Conservation (phyloP, 2,113 vertebrate species). For the zebrafish (Danio rerio) region DNA sequence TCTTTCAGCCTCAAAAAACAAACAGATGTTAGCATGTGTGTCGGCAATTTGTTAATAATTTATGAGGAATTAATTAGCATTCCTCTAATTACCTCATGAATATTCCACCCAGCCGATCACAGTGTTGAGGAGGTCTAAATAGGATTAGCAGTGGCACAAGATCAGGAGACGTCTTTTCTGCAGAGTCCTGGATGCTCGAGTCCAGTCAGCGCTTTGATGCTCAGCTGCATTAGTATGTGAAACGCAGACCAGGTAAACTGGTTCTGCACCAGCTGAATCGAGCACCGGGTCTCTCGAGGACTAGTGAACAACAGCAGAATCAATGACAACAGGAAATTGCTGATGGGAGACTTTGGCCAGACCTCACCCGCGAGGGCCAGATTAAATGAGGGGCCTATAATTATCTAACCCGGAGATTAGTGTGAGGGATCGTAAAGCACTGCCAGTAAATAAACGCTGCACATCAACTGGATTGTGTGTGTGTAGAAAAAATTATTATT, state of each 20-base stretch:
- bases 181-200: not conserved
- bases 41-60: slow-evolving; percentile 54
- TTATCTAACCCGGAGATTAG: slow-evolving; percentile 28
- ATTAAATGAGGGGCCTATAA: slow-evolving; percentile 23
- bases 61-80: slow-evolving; percentile 53
- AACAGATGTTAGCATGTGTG: slow-evolving; percentile 39
- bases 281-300: slow-evolving; percentile 23
- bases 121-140: slow-evolving; percentile 32
- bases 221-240: slow-evolving; percentile 21
- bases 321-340: slow-evolving; percentile 47
- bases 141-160: slow-evolving; percentile 31
- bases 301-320: slow-evolving; percentile 31
- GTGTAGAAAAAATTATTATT: slow-evolving; percentile 1
- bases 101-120: slow-evolving; percentile 38
- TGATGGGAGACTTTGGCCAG: slow-evolving; percentile 34
- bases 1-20: slow-evolving; percentile 11
- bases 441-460: slow-evolving; percentile 18
- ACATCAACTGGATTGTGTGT: too few relatives aligned
- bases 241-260: slow-evolving; percentile 16
- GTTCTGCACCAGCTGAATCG: slow-evolving; percentile 30
- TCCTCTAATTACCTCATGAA: slow-evolving; percentile 51
- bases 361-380: not conserved
- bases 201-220: slow-evolving; percentile 16
- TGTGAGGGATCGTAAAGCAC: slow-evolving; percentile 11
- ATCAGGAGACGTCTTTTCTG: slow-evolving; percentile 30